phyloP scores from a whole-genome alignment of 2,113 vertebrate genomes.

The Pseudopipra pipra region DNA sequence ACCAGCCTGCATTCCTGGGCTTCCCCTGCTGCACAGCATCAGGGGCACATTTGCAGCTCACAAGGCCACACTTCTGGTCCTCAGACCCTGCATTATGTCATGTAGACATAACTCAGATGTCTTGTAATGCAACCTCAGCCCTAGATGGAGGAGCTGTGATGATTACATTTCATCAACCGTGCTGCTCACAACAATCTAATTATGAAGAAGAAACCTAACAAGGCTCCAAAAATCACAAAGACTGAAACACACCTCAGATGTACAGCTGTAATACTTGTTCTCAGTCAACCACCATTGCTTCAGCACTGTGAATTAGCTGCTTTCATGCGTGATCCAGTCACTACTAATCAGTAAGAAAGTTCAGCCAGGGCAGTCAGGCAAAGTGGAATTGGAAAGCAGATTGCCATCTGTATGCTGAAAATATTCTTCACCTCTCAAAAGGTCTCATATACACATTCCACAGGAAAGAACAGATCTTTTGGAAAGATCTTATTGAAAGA shows the following conservation, averaged over 20 bases:
- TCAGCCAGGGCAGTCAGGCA: background rate
- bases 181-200: background rate
- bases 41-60: background rate
- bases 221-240: background rate
- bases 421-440: background rate
- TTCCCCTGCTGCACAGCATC: background rate
- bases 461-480: background rate
- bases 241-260: background rate
- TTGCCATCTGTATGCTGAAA: background rate
- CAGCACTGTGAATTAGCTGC: background rate
- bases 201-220: background rate
- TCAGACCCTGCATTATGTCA: background rate
- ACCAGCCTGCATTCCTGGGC: background rate
- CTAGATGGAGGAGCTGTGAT: background rate
- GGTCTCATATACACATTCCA: background rate
- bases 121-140: background rate
- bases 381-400: background rate
- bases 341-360: background rate
- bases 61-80: background rate
- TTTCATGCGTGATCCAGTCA: background rate
- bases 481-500: background rate
- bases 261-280: background rate
- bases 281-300: background rate
- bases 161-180: background rate
- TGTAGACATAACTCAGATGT: background rate